Conservation (phyloP, 30 jellyfish, hydroid and myxozoan species). For the Aurelia coerulea region DNA sequence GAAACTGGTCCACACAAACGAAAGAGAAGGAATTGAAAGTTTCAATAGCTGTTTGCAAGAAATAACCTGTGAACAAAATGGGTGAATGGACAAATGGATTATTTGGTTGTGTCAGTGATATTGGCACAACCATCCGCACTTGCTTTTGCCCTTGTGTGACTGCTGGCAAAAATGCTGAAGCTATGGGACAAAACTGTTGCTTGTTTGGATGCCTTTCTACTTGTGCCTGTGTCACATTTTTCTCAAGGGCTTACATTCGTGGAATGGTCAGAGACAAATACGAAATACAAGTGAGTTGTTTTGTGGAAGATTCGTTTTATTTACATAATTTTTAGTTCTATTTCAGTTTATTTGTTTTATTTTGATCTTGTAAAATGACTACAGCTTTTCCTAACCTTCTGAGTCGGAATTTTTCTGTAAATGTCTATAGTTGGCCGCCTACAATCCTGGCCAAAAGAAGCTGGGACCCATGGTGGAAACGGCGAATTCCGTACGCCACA, state of each 20-base stretch:
- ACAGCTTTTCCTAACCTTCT: too few relatives aligned
- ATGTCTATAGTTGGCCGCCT: too few relatives aligned
- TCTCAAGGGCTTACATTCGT: conserved; percentile 64
- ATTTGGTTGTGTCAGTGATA: conserved; percentile 62
- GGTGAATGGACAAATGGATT: conserved; percentile 11
- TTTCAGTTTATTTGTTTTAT: too few relatives aligned
- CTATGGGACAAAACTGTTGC: conserved; percentile 64
- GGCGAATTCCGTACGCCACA: too few relatives aligned
- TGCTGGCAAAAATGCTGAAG: conserved; percentile 89
- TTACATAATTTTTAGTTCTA: too few relatives aligned
- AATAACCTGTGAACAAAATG: not conserved
- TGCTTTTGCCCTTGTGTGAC: conserved; percentile 73
- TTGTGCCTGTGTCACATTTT: conserved; percentile 52
- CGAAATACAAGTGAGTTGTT: conserved; percentile 50
- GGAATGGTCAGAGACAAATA: conserved; percentile 68
- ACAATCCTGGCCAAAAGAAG: too few relatives aligned
- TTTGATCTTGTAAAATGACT: too few relatives aligned
- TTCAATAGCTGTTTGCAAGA: too few relatives aligned
- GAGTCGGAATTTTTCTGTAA: too few relatives aligned
- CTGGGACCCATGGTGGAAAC: too few relatives aligned
- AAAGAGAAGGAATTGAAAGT: too few relatives aligned
- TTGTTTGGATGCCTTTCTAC: conserved; percentile 55
- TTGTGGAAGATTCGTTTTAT: not conserved
- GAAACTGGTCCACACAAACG: too few relatives aligned
- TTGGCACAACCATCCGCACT: conserved; percentile 50